Evolutionary conservation across 1,140 invertebrate genomes (phyloP).

Genomic region (roundworm (Caenorhabditis elegans)): WBcel235 BX284604.4:2624501-2625000

Average conservation of each 20-base stretch:
- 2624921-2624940: no score
- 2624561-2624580: no score
- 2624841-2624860: constrained; percentile 44
- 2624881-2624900: no score
- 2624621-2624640: constrained; percentile 67
- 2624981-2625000: no score
- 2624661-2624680: constrained; percentile 77
- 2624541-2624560: no score
- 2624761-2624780: constrained; percentile 72
- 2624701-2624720: constrained; percentile 69
- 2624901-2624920: no score
- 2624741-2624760: constrained; percentile 76
- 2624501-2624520: no score
- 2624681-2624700: constrained; percentile 70
- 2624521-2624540: background rate
- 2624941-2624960: no score
- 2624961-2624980: no score
- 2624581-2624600: background rate
- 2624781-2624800: no score
- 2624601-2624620: constrained; percentile 50
- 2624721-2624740: constrained; percentile 70
- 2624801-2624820: no score
- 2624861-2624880: constrained; percentile 18
- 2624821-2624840: constrained; percentile 45
- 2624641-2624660: constrained; percentile 79